Conservation (phyloP, 2,797 vertebrate genomes). For the Luscinia megarhynchos region DNA sequence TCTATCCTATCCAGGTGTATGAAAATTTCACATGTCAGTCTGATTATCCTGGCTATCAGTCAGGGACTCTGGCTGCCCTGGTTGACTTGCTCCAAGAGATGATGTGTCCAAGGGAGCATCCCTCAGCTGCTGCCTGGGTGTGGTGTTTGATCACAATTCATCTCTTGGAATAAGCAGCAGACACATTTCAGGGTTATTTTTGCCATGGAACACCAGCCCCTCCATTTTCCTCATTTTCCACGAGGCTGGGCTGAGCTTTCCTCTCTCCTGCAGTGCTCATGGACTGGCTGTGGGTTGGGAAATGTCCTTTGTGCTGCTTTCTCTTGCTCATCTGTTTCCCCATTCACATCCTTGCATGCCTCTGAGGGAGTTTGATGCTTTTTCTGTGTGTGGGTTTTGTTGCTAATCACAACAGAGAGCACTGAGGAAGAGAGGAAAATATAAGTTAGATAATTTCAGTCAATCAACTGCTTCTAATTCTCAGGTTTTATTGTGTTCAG, state of each 20-base stretch:
- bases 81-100: not conserved
- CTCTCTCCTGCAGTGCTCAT: not conserved
- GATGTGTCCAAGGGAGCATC: not conserved
- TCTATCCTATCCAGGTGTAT: not conserved
- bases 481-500: not conserved
- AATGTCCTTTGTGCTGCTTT: not conserved
- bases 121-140: not conserved
- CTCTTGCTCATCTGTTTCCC: not conserved
- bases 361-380: not conserved
- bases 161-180: not conserved
- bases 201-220: not conserved
- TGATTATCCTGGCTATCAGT: not conserved
- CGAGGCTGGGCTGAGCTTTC: not conserved
- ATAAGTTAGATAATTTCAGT: not conserved
- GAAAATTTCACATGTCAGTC: not conserved
- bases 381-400: constrained; percentile 12
- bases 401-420: constrained; percentile 2
- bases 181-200: not conserved
- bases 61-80: not conserved
- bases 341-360: not conserved
- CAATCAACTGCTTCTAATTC: not conserved
- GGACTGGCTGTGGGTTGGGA: not conserved
- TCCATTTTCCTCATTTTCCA: not conserved
- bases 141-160: not conserved
- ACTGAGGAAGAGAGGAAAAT: not conserved